Evolutionary conservation across 2,113 vertebrate species (phyloP), one percentile per base, ranked within the genome.

Genomic region (Fulica atra): DNA sequence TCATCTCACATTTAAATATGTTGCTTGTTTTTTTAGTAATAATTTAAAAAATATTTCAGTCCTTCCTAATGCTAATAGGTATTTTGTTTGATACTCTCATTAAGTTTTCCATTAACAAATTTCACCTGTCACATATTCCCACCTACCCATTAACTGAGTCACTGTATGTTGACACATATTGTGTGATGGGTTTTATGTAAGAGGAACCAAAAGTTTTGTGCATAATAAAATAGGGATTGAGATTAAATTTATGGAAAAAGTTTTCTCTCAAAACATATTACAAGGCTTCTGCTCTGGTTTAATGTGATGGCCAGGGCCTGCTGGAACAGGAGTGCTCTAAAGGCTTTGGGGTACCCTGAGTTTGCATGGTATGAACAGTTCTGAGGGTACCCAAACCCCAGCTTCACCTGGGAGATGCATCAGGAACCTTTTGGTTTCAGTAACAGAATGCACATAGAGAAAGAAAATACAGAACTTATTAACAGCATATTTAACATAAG

Each of bases 91-190:
- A 93, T 96, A 94, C 57, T 79, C 91, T 96, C 83, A 94, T 95
- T 96, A 97, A 88, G 61, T 85, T 95, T 92, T 95, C 77, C 53
- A 84, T 95, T 96, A 96, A 92, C 83, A 92, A 94, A 93, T 94
- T 93, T 84, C 94, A 92, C 88, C 80, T 97, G 95, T 94, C 93
- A 94, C 59, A 33, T 76, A 94, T 95, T 94, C 92, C 93, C 92
- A 96, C 96, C 96, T 87, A 96, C 93, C 86, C 50, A 69, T 96
- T 94, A 93, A 94, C 88, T 97, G 96, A 97, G 91, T 97, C 96
- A 96, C 73, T 79, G 77, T 63, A 94, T 93, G 86, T 95, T 96
- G 95, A 89, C 95, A 91, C 0, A 7, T 69, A 95, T 90, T 93
- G 73, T 81, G 77, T 72, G 72, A 82, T 84, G 93, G 91, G 81